Conservation (phyloP, 2,113 vertebrate species). For the Morone chrysops region DNA sequence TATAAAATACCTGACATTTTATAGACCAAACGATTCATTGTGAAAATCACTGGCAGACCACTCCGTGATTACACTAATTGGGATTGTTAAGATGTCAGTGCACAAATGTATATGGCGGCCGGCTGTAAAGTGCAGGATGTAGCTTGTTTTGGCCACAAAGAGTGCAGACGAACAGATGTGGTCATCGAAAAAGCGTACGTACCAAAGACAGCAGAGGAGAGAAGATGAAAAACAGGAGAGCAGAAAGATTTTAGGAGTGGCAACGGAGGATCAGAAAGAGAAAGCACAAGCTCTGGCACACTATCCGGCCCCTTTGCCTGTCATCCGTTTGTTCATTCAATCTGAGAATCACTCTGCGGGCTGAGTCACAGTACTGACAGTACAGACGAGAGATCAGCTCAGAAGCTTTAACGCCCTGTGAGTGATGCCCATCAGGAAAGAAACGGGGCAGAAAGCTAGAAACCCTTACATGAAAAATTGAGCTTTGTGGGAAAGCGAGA, state of each 20-base stretch:
- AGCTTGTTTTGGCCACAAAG: neutral
- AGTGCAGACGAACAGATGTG: conserved; percentile 20
- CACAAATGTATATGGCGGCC: no score
- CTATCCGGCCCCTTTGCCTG: neutral
- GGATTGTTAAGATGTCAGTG: neutral
- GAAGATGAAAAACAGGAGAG: conserved; percentile 15
- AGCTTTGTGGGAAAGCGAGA: conserved; percentile 66
- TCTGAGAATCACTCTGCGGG: conserved; percentile 41
- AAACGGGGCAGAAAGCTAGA: conserved; percentile 70
- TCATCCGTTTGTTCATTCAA: conserved; percentile 38
- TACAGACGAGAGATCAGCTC: conserved; percentile 60
- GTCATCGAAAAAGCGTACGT: conserved; percentile 3
- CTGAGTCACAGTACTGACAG: conserved; percentile 49
- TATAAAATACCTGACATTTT: neutral
- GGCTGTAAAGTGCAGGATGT: conserved; percentile 1
- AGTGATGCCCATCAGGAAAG: conserved; percentile 70
- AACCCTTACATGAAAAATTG: conserved; percentile 55
- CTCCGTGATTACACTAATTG: neutral
- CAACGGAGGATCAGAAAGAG: neutral
- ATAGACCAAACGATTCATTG: neutral
- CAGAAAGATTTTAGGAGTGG: conserved; percentile 23
- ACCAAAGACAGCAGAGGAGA: conserved; percentile 9
- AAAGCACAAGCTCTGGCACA: conserved; percentile 10
- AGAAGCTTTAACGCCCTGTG: conserved; percentile 69
- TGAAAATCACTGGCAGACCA: neutral